A percentile compares a stretch with the other conserved stretches of the same genome.
phyloP scores from a whole-genome alignment of 2,113 vertebrate species.

The Casuarius casuarius region DNA sequence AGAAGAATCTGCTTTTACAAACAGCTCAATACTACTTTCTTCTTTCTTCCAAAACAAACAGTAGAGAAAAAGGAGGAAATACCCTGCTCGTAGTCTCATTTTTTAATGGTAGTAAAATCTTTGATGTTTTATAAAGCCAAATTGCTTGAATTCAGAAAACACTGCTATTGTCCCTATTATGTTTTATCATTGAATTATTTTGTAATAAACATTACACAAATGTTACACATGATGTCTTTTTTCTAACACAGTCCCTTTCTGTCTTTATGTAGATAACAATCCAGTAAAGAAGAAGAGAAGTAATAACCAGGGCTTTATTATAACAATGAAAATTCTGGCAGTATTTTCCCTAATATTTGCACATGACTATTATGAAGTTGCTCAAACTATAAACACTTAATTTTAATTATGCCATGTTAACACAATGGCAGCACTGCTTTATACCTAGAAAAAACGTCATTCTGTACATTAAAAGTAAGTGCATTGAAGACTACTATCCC shows the following conservation, averaged over 20 bases:
- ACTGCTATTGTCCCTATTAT: neutral
- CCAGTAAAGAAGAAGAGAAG: neutral
- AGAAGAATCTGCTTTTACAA: neutral
- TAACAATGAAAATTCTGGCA: neutral
- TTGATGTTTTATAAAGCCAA: neutral
- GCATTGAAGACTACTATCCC: neutral
- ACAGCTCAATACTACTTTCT: neutral
- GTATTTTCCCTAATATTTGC: neutral
- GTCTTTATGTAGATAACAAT: neutral
- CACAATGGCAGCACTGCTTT: neutral
- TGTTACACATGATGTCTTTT: neutral
- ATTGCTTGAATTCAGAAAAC: neutral
- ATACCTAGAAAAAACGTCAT: neutral
- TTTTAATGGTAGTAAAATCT: neutral
- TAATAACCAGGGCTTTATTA: neutral
- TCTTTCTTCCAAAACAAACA: neutral
- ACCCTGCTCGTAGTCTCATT: neutral
- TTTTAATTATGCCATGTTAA: neutral
- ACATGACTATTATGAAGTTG: neutral
- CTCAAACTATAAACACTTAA: neutral
- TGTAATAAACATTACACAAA: neutral
- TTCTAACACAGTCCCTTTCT: neutral
- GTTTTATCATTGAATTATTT: neutral
- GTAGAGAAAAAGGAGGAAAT: neutral
- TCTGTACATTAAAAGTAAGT: neutral